phyloP scores from a whole-genome alignment of 1,140 invertebrate genomes.

The Drosophila kohkoa region DNA sequence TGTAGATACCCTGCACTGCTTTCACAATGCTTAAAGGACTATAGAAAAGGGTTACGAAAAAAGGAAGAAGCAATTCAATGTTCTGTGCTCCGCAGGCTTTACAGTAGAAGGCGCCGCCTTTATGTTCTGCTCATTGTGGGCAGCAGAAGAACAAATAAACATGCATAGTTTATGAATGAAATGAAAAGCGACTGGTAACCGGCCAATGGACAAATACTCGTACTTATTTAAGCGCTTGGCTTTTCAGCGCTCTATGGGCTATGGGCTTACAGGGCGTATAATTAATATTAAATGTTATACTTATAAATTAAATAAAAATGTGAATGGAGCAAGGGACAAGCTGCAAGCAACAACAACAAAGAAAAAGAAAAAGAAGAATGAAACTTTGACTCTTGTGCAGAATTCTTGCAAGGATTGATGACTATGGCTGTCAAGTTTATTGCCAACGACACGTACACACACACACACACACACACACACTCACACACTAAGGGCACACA shows the following conservation, averaged over 20 bases:
- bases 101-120: constrained; percentile 27
- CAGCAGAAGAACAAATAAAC: constrained; percentile 74
- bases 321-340: constrained; percentile 18
- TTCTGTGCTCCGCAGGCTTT: not conserved
- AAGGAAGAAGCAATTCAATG: constrained; percentile 36
- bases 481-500: not conserved
- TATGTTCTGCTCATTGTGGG: constrained; percentile 71
- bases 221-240: constrained; percentile 65
- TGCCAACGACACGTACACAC: constrained; percentile 58
- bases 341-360: not conserved
- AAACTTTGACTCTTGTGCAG: constrained; percentile 47
- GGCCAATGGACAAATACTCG: constrained; percentile 38
- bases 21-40: constrained; percentile 42
- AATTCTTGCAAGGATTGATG: constrained; percentile 71
- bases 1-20: not conserved
- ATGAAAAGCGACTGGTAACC: constrained; percentile 68
- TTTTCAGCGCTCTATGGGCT: constrained; percentile 54
- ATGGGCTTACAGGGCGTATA: constrained; percentile 77
- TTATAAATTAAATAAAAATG: constrained; percentile 81
- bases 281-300: constrained; percentile 83
- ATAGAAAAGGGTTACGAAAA: constrained; percentile 56
- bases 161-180: constrained; percentile 81
- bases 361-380: constrained; percentile 9
- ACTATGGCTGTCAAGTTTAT: constrained; percentile 74
- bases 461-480: constrained; percentile 13